Evolutionary conservation across 2,888 invertebrate genomes (phyloP).

Genomic region (Caenorhabditis panamensis): DNA sequence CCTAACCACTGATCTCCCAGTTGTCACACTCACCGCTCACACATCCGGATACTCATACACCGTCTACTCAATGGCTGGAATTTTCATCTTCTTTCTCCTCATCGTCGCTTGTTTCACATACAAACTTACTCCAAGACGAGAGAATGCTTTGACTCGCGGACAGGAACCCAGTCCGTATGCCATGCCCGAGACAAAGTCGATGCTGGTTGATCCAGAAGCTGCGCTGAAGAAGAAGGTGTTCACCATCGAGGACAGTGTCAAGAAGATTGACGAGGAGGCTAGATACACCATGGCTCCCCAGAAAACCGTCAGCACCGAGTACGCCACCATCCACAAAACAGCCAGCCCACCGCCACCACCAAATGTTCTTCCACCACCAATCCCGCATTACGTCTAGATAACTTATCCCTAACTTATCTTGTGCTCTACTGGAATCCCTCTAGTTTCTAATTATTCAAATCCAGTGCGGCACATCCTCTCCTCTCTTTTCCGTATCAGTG

Average conservation of each 20-base stretch:
- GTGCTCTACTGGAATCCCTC: background rate
- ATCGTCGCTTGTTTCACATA: constrained; percentile 32
- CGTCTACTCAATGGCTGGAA: constrained; percentile 21
- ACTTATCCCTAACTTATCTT: background rate
- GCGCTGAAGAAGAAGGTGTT: constrained; percentile 30
- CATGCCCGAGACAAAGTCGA: constrained; percentile 30
- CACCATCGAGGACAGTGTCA: constrained; percentile 34
- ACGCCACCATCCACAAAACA: constrained; percentile 35
- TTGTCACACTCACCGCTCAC: constrained; percentile 7
- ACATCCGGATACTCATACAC: constrained; percentile 28
- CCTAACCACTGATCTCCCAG: constrained; percentile 13
- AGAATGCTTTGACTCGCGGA: constrained; percentile 30
- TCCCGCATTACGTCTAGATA: constrained; percentile 40
- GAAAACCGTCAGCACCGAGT: constrained; percentile 2
- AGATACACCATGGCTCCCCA: constrained; percentile 46
- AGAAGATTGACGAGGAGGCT: constrained; percentile 25
- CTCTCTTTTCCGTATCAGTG: constrained; percentile 3
- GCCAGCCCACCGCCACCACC: constrained; percentile 21
- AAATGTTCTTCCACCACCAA: constrained; percentile 7
- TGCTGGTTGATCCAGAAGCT: constrained; percentile 31
- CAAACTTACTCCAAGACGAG: constrained; percentile 18
- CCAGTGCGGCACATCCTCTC: background rate
- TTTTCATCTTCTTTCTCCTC: constrained; percentile 11
- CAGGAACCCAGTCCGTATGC: constrained; percentile 17
- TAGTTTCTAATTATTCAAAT: background rate